phyloP scores from a whole-genome alignment of 2,113 vertebrate genomes.

The Labrus mixtus region DNA sequence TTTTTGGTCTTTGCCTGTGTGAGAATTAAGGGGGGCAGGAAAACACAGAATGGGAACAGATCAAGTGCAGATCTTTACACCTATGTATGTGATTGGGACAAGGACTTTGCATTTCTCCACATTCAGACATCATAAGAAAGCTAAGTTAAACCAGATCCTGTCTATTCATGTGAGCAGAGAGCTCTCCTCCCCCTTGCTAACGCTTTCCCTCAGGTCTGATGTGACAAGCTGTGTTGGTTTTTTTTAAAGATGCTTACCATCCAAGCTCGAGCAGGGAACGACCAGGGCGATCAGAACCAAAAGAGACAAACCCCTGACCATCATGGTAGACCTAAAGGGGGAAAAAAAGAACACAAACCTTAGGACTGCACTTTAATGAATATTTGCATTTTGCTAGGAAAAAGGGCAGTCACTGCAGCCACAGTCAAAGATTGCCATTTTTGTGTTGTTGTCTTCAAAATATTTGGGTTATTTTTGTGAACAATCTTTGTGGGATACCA shows the following conservation, averaged over 20 bases:
- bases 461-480: not conserved
- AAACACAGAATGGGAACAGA: not conserved
- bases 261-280: slow-evolving; percentile 84
- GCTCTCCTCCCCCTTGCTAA: not conserved
- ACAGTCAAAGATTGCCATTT: not conserved
- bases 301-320: slow-evolving; percentile 86
- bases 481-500: not conserved
- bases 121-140: not conserved
- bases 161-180: slow-evolving; percentile 5
- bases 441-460: not conserved
- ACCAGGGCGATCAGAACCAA: slow-evolving; percentile 85
- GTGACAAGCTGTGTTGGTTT: slow-evolving; percentile 36
- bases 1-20: slow-evolving; percentile 47
- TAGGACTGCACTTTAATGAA: not conserved
- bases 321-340: slow-evolving; percentile 84
- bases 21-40: slow-evolving; percentile 36
- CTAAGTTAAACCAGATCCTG: slow-evolving; percentile 6
- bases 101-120: not conserved
- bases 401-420: too few species aligned
- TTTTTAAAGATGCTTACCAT: slow-evolving; percentile 87
- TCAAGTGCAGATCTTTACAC: slow-evolving; percentile 10
- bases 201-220: slow-evolving; percentile 3
- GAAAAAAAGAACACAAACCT: slow-evolving; percentile 8
- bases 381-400: not conserved
- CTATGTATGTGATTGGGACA: not conserved